phyloP scores from a whole-genome alignment of 2,113 vertebrate genomes.

The Agapornis roseicollis region DNA sequence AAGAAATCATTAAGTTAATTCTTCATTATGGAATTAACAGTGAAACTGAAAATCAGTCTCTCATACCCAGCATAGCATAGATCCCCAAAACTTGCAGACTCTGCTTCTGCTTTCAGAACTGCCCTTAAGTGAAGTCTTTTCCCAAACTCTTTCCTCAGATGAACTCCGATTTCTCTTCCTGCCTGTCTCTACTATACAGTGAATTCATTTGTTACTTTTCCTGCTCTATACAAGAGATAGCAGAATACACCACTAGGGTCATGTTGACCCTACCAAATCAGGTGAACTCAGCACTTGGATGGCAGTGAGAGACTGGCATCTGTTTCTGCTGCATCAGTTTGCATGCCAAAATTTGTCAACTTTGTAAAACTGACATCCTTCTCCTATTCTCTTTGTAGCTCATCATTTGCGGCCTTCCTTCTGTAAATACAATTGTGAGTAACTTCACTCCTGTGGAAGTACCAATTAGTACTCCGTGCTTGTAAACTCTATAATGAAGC shows the following conservation, averaged over 20 bases:
- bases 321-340: neutral
- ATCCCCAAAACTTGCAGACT: neutral
- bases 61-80: neutral
- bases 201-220: neutral
- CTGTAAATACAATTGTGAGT: neutral
- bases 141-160: neutral
- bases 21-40: neutral
- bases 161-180: neutral
- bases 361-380: neutral
- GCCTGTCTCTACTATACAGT: neutral
- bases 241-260: neutral
- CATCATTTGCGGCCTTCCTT: neutral
- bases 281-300: neutral
- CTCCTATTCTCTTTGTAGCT: neutral
- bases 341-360: neutral
- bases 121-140: neutral
- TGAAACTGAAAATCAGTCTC: neutral
- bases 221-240: neutral
- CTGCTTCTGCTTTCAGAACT: neutral
- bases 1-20: neutral
- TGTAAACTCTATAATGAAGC: neutral
- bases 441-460: neutral
- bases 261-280: neutral
- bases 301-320: neutral
- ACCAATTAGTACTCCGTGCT: neutral